Evolutionary conservation across 2,113 vertebrate species (phyloP), one percentile per base, ranked within the genome.

Genomic region (Crocuta crocuta): DNA sequence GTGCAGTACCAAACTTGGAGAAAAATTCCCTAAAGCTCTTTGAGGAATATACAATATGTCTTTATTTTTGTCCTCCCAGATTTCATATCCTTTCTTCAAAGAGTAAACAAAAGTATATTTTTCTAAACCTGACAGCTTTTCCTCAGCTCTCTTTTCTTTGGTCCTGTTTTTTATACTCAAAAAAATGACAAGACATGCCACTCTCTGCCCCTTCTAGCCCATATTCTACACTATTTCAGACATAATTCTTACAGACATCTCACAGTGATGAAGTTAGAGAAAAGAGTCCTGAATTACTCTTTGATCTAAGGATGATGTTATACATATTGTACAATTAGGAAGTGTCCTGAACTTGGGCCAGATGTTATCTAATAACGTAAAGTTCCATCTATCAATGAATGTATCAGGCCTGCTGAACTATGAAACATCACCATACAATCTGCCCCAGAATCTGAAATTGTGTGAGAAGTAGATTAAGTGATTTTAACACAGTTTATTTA

Each of bases 401-500:
- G 9, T 21, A 63, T 87, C 8, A 5, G 19, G 11, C 43, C 43
- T 82, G 61, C 63, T 61, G 55, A 93, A 50, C 73, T 91, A 16
- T 15, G 33, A 89, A 89, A 84, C 6, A 19, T 17, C 3, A 88
- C 23, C 26, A 33, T 83, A 10, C 68, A 63, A 76, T 50, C 28
- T 91, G 53, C 53, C 39, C 35, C 23, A 63, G 73, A 93, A 95
- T 23, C 31, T 73, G 2, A 96, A 89, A 79, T 50, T 91, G 17
- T 82, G 11, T 82, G 39, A 39, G 65, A 81, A 9, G 10, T 79
- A 17, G 78, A 88, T 91, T 94, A 84, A 87, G 31, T 96, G 73
- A 82, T 88, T 95, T 91, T 95, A 45, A 79, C 39, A 48, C 83
- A 71, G 71, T 94, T 94, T 89, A 53, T 76, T 92, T 94, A 93